Evolutionary conservation across 2,888 invertebrate species (phyloP).

Genomic region (Brenthis daphne): DNA sequence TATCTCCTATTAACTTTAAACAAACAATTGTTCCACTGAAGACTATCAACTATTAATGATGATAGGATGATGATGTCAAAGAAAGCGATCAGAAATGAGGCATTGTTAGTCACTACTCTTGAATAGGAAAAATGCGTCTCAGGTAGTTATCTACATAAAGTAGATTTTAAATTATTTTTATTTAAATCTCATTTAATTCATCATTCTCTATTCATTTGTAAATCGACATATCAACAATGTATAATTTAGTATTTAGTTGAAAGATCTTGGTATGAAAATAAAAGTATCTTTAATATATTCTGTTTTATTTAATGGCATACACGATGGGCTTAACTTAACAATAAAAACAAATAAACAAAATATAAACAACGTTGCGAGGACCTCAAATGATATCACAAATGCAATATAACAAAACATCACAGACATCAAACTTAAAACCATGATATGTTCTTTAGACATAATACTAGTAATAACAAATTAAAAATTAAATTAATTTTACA

Average conservation of each 20-base stretch:
- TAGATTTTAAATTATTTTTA: conserved; percentile 4
- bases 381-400: conserved; percentile 4
- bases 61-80: no score
- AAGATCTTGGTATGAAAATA: conserved; percentile 12
- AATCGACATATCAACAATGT: conserved; percentile 11
- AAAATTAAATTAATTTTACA: not conserved
- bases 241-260: conserved; percentile 5
- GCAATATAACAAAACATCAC: conserved; percentile 23
- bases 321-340: conserved; percentile 12
- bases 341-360: conserved; percentile 10
- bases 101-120: not conserved
- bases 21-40: no score
- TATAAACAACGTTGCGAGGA: conserved; percentile 9
- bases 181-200: not conserved
- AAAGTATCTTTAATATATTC: conserved; percentile 16
- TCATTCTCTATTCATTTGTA: conserved; percentile 6
- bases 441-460: not conserved
- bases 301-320: conserved; percentile 13
- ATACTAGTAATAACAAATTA: not conserved
- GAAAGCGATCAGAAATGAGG: no score
- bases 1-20: no score
- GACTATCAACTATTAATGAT: no score
- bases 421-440: conserved; percentile 7
- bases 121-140: no score
- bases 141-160: not conserved